These are phyloP conservation scores for Emydura subglobosa DNA, from an alignment of 2,113 vertebrate genomes.

Conservation along the genomic window DNA sequence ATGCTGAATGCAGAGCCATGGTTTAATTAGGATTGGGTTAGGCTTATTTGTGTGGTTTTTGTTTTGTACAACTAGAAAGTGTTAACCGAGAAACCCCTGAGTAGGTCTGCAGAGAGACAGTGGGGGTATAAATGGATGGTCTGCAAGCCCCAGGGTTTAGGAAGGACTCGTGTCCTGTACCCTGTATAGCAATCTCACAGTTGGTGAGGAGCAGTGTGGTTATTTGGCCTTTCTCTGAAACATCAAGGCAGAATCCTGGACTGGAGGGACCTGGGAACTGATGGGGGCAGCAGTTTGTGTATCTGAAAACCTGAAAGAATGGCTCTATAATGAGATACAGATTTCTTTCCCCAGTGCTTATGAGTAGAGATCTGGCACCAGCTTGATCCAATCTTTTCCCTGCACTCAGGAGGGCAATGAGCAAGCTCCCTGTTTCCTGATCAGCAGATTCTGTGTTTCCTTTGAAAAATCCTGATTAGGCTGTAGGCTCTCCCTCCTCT, in stretches of 20 bases:
- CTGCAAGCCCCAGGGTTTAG: too few relatives aligned
- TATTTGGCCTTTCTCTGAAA: fast-evolving
- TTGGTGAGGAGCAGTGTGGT: not conserved
- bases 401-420: too few relatives aligned
- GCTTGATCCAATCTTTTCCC: not conserved
- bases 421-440: not conserved
- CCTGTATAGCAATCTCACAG: not conserved
- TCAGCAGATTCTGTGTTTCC: not conserved
- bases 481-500: not conserved
- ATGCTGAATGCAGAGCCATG: not conserved
- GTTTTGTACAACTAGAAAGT: not conserved
- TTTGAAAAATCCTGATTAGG: conserved; percentile 27
- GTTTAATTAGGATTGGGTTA: not conserved
- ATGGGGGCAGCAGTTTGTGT: not conserved
- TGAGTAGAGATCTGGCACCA: not conserved
- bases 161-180: not conserved
- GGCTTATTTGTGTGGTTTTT: not conserved
- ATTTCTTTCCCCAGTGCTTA: not conserved
- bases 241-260: not conserved
- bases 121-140: not conserved
- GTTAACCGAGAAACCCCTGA: not conserved
- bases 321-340: not conserved
- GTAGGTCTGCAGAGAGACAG: not conserved
- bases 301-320: not conserved
- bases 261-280: not conserved